Conservation (phyloP, 2,888 invertebrate genomes). For the Agriotes lineatus region DNA sequence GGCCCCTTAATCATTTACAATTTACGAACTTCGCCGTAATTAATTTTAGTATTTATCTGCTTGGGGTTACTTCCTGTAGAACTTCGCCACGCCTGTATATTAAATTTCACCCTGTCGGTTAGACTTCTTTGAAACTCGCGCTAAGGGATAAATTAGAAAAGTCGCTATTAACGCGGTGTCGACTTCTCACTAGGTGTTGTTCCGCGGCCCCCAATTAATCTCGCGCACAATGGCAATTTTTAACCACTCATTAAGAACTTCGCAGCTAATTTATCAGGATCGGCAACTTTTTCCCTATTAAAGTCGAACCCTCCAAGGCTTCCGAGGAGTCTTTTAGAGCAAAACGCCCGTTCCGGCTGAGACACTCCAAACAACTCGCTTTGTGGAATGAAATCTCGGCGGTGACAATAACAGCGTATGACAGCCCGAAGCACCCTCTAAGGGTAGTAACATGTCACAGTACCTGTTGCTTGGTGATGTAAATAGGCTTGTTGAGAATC, state of each 20-base stretch:
- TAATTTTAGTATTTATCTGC: constrained; percentile 49
- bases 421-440: constrained; percentile 45
- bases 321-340: constrained; percentile 7
- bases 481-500: constrained; percentile 97
- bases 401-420: constrained; percentile 44
- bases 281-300: no score
- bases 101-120: constrained; percentile 41
- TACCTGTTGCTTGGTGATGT: constrained; percentile 97
- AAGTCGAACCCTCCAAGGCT: no score
- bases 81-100: constrained; percentile 39
- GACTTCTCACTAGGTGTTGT: neutral
- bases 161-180: constrained; percentile 6
- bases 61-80: constrained; percentile 45
- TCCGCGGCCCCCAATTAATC: neutral
- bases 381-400: constrained; percentile 25
- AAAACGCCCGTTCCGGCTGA: neutral
- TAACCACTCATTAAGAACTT: neutral
- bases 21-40: constrained; percentile 48
- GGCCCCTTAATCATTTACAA: constrained; percentile 49
- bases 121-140: constrained; percentile 36
- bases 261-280: no score
- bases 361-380: constrained; percentile 23
- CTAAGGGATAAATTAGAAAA: constrained; percentile 35
- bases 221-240: neutral
- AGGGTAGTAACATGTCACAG: constrained; percentile 46